Conservation (phyloP, 2,797 vertebrate species). For the Rhabdomys pumilio region DNA sequence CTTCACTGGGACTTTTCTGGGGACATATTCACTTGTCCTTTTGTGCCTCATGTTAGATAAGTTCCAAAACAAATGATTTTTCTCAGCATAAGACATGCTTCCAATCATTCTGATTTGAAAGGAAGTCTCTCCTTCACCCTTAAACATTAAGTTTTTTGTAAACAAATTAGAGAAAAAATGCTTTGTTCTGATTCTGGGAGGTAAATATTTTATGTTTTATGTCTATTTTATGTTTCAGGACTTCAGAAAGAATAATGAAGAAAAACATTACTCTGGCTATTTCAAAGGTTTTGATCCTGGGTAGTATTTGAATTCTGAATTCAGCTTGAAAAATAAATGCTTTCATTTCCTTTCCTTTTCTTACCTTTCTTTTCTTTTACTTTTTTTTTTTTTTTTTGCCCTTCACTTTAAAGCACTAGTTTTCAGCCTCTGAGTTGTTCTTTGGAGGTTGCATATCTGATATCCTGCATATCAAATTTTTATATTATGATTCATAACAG, state of each 20-base stretch:
- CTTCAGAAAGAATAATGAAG: conserved; percentile 71
- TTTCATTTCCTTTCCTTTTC: neutral
- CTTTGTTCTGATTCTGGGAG: conserved; percentile 71
- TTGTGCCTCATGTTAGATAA: conserved; percentile 54
- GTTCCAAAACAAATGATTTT: conserved; percentile 65
- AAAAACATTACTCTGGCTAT: conserved; percentile 48
- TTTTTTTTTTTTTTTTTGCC: neutral
- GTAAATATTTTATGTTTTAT: conserved; percentile 69
- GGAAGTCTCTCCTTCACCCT: neutral
- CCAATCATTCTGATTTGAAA: conserved; percentile 70
- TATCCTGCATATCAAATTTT: neutral
- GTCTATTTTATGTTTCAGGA: conserved; percentile 51
- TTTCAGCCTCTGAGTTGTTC: neutral
- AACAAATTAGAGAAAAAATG: conserved; percentile 63
- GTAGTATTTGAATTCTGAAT: conserved; percentile 60
- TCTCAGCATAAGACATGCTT: conserved; percentile 49
- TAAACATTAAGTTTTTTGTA: conserved; percentile 43
- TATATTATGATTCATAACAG: neutral
- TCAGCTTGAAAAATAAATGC: neutral
- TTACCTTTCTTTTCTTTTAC: too few species aligned
- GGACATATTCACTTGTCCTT: conserved; percentile 62
- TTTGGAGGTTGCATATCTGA: neutral
- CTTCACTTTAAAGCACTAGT: neutral
- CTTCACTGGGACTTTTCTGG: conserved; percentile 48
- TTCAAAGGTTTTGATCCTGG: conserved; percentile 57